A percentile compares a stretch with the other conserved stretches of the same genome.
Evolutionary conservation across 1,140 invertebrate species (phyloP).

Genomic region (Cotesia vestalis): DNA sequence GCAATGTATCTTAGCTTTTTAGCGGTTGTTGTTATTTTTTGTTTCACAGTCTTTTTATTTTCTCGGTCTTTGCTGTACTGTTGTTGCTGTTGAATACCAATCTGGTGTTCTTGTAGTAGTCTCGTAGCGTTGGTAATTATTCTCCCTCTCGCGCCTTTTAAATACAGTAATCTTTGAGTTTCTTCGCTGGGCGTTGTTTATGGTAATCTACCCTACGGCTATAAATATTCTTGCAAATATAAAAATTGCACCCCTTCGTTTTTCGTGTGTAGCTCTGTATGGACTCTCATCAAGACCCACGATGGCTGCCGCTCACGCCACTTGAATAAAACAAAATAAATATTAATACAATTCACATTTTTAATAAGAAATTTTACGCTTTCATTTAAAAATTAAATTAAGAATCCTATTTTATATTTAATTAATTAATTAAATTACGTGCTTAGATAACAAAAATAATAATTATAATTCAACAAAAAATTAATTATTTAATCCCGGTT

Average conservation of each 20-base stretch:
- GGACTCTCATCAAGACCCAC: constrained; percentile 18
- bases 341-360: neutral
- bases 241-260: constrained; percentile 56
- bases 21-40: no score
- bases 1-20: constrained; percentile 3
- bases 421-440: no score
- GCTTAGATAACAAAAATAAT: neutral
- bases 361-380: neutral
- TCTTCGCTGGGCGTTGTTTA: constrained; percentile 59
- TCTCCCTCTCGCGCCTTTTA: constrained; percentile 51
- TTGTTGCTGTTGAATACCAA: constrained; percentile 47
- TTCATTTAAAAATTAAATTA: neutral
- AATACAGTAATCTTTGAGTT: constrained; percentile 63
- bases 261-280: constrained; percentile 9
- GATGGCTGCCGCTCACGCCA: constrained; percentile 54
- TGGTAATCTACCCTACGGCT: constrained; percentile 57
- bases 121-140: constrained; percentile 57
- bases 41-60: neutral
- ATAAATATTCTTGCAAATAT: constrained; percentile 62
- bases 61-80: constrained; percentile 19
- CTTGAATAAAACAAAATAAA: neutral
- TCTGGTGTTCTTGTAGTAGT: constrained; percentile 53
- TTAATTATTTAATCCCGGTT: neutral
- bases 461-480: neutral
- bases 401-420: no score